Evolutionary conservation across 2,797 vertebrate species (phyloP).

Genomic region (Prionace glauca): DNA sequence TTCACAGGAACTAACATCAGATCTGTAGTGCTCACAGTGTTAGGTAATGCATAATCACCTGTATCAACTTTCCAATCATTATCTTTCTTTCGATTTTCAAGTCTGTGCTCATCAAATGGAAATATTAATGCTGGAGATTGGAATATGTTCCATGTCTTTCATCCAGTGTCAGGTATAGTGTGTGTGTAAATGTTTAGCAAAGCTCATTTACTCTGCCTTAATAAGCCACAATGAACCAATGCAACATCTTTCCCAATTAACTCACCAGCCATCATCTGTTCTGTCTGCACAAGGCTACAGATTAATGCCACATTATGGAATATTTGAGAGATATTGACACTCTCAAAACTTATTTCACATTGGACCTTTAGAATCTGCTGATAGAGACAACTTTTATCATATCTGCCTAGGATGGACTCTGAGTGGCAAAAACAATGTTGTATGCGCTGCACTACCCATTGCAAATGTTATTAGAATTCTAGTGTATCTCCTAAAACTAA

Average conservation of each 20-base stretch:
- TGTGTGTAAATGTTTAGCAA: not conserved
- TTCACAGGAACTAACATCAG: conserved; percentile 54
- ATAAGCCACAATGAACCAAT: not conserved
- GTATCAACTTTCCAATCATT: not conserved
- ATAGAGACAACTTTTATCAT: too few species aligned
- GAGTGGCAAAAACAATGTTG: not conserved
- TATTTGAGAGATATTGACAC: too few species aligned
- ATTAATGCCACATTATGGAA: not conserved
- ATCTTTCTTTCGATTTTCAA: not conserved
- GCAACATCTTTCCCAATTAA: not conserved
- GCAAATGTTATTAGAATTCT: not conserved
- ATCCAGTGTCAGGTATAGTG: not conserved
- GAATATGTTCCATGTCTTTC: not conserved
- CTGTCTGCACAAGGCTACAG: not conserved
- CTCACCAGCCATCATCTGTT: not conserved
- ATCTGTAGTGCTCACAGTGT: conserved; percentile 56
- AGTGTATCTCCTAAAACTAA: not conserved
- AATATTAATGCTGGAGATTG: not conserved
- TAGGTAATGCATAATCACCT: conserved; percentile 54
- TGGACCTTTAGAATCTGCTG: too few species aligned
- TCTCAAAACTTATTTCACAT: too few species aligned
- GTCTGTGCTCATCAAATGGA: not conserved
- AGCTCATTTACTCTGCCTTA: not conserved
- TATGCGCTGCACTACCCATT: not conserved
- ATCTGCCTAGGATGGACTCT: not conserved